Base-by-base conservation (phyloP, 2,113 vertebrate species). In the Saimiri boliviensis region DNA sequence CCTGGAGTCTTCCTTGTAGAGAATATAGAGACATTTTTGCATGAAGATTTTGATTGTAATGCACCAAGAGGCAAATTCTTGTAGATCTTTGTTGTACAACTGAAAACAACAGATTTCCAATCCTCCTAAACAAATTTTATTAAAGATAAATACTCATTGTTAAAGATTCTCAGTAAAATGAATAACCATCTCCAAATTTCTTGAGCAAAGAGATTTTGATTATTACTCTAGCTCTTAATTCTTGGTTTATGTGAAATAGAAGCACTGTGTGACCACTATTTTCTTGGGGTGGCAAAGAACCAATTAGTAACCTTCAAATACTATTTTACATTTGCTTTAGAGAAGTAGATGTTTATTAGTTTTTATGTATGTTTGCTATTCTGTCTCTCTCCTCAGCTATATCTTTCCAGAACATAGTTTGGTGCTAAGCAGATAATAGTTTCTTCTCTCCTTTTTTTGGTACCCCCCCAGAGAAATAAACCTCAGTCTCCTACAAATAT, bases 181-280 rank as follows among this genome's bases (percentile, higher is more conserved):
- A 97, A 70, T 68, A 84, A 47, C 63, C 17, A 77, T 52, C 49
- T 88, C 19, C 40, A 93, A 90, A 63, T 93, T 93, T 88, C 52
- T 91, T 74, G 21, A 90, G 74, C 58, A 89, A 91, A 93, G 90
- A 40, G 23, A 87, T 84, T 86, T 95, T 76, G 23, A 79, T 42
- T 71, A 73, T 27, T 82, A 49, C 47, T 63, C 54, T 47, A 73
- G n/a, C 6, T 96, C 23, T 25, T 17, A 40, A 8, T 60, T 71
- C 17, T 85, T 94, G 70, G 14, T 74, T 47, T 80, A 30, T 76
- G 25, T 85, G 42, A 94, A 88, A 56, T 19, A 23, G 88, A 94
- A 86, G 23, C 16, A 27, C 8, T 49, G 2, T 49, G 20, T 71
- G 20, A 88, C 73, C 63, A 45, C 20, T 19, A 1, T 47, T 91